Evolutionary conservation across 2,113 vertebrate species (phyloP).

Genomic region (Pachyramphus minor): DNA sequence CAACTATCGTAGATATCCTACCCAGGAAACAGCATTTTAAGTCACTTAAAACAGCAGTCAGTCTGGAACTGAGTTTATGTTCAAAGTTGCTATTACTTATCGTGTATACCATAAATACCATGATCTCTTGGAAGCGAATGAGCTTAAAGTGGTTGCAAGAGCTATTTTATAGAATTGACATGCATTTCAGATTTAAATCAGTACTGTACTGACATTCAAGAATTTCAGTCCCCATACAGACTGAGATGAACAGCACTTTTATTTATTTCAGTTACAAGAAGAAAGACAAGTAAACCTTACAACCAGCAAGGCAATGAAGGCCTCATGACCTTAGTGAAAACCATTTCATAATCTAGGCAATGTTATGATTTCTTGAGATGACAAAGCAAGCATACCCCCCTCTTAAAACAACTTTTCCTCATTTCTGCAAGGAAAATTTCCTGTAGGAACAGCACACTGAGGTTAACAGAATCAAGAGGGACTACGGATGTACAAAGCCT

Average conservation of each 20-base stretch:
- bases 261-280: slow-evolving; percentile 72
- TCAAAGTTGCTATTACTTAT: not conserved
- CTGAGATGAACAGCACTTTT: slow-evolving; percentile 80
- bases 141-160: not conserved
- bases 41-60: not conserved
- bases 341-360: slow-evolving; percentile 45
- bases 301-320: slow-evolving; percentile 66
- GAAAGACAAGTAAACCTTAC: slow-evolving; percentile 68
- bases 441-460: not conserved
- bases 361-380: slow-evolving; percentile 42
- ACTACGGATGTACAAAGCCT: slow-evolving; percentile 43
- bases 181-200: slow-evolving; percentile 43
- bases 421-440: slow-evolving; percentile 11
- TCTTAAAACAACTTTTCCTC: slow-evolving; percentile 40
- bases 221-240: slow-evolving; percentile 79
- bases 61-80: not conserved
- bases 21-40: not conserved
- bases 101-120: not conserved
- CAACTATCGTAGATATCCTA: not conserved
- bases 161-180: not conserved
- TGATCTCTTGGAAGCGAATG: not conserved
- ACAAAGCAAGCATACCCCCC: slow-evolving; percentile 30
- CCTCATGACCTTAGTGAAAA: slow-evolving; percentile 53
- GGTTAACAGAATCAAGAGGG: slow-evolving; percentile 62
- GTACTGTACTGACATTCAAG: slow-evolving; percentile 64